Base-by-base conservation (phyloP, 2,113 vertebrate species). In the Pipa parva region DNA sequence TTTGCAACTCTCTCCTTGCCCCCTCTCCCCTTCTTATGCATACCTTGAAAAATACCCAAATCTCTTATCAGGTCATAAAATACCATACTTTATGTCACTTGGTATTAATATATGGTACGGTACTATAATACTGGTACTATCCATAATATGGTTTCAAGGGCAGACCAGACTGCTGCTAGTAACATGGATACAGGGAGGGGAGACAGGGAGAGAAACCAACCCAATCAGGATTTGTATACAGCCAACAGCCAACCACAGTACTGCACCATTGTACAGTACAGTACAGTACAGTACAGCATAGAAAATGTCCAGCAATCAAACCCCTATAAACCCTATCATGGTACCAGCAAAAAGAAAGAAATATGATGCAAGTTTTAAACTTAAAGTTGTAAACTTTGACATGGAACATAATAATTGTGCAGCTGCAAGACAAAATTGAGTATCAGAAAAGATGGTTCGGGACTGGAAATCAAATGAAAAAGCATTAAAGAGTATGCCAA, bases 391-490 rank as follows among this genome's bases (percentile, higher is more conserved):
- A n/a, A n/a, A n/a, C n/a, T n/a, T n/a, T n/a, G n/a, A n/a, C n/a
- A n/a, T n/a, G n/a, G n/a, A n/a, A n/a, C n/a, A n/a, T n/a, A n/a
- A n/a, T n/a, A n/a, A n/a, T n/a, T n/a, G n/a, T n/a, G n/a, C n/a
- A n/a, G n/a, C n/a, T n/a, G n/a, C n/a, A n/a, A n/a, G n/a, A n/a
- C n/a, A n/a, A n/a, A n/a, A 56, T 31, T 26, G 26, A 56, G 54
- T 56, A 56, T 31, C 54, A 56, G 54, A 56, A 56, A 56, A 56
- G 54, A 31, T 56, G 27, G 54, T 56, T n/a, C 54, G 54, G 7
- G 29, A 33, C 56, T 58, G 31, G 56, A 58, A 37, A 58, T 6
- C 18, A 58, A 58, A 58, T 33, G 29, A 58, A 58, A 22, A 58
- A 36, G 56, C 56, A 58, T 58, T 58, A 58, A 33, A 58, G 56